Evolutionary conservation across 2,888 invertebrate species (phyloP).

Genomic region (Barypeithes pellucidus): DNA sequence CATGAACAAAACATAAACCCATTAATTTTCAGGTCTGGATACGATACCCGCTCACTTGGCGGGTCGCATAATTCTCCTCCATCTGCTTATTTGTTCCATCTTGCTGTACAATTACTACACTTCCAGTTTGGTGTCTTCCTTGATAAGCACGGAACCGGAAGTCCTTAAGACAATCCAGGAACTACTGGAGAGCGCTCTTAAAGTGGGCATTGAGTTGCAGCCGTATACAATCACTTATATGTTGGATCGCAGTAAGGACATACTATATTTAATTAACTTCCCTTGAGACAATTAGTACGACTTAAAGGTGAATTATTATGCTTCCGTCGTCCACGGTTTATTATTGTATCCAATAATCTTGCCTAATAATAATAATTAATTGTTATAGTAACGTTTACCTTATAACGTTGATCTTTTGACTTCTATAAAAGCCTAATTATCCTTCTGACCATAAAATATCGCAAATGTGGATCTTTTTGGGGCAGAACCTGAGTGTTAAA

Average conservation of each 20-base stretch:
- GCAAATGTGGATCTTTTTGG: too few species aligned
- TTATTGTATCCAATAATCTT: too few species aligned
- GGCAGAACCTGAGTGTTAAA: too few species aligned
- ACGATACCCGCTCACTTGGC: constrained; percentile 59
- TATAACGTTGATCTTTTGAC: too few species aligned
- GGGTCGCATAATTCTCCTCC: constrained; percentile 63
- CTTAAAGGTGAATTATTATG: too few species aligned
- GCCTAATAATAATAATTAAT: too few species aligned
- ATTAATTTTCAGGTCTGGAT: constrained; percentile 59
- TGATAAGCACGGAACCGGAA: constrained; percentile 72
- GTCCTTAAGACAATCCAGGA: constrained; percentile 72
- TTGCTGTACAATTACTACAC: constrained; percentile 76
- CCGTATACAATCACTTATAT: constrained; percentile 70
- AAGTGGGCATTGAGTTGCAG: constrained; percentile 72
- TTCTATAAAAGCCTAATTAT: too few species aligned
- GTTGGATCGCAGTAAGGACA: constrained; percentile 46
- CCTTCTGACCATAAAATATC: too few species aligned
- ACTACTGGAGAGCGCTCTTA: constrained; percentile 71
- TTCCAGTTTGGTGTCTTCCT: constrained; percentile 75
- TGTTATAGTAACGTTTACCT: too few species aligned
- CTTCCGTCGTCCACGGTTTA: too few species aligned
- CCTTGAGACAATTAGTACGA: too few species aligned
- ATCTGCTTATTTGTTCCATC: constrained; percentile 65
- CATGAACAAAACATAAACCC: neutral
- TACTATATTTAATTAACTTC: neutral